Conservation (phyloP, 2,888 invertebrate species). For the Volucella inanis region DNA sequence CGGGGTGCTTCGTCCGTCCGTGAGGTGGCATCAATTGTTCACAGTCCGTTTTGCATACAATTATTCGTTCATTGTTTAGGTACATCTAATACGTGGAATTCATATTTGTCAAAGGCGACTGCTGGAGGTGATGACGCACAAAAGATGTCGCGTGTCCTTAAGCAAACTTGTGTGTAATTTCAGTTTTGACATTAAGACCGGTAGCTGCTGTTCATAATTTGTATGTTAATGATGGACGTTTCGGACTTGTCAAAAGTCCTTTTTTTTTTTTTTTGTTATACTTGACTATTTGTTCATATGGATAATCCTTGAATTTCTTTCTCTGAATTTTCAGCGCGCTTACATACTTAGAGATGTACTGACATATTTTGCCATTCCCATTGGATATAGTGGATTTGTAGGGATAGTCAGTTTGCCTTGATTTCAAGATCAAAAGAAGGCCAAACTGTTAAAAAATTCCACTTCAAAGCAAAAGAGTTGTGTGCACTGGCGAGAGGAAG, state of each 20-base stretch:
- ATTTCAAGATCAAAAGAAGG: slow-evolving; percentile 58
- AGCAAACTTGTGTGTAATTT: slow-evolving; percentile 60
- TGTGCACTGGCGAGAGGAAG: slow-evolving; percentile 12
- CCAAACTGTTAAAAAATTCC: slow-evolving; percentile 73
- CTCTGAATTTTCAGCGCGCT: no score
- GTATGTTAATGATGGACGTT: slow-evolving; percentile 32
- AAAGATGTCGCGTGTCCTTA: slow-evolving; percentile 72
- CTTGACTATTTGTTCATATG: background rate
- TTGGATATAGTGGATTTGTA: no score
- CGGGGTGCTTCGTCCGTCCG: background rate
- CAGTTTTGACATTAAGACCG: slow-evolving; percentile 65
- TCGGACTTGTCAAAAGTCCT: background rate
- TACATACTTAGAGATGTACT: no score
- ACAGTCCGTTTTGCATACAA: slow-evolving; percentile 50
- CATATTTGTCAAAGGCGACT: slow-evolving; percentile 69
- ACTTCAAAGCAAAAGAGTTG: slow-evolving; percentile 57
- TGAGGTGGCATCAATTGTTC: slow-evolving; percentile 58
- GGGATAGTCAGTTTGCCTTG: background rate
- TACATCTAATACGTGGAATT: slow-evolving; percentile 63
- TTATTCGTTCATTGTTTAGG: slow-evolving; percentile 32
- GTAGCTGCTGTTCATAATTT: slow-evolving; percentile 30
- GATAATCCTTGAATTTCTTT: no score
- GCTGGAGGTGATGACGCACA: slow-evolving; percentile 49
- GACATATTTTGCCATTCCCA: no score
- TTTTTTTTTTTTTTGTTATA: slow-evolving; percentile 1